These are phyloP conservation scores for Gymnoscopelus braueri DNA, from an alignment of 2,797 vertebrate genomes.

Conservation along the genomic window DNA sequence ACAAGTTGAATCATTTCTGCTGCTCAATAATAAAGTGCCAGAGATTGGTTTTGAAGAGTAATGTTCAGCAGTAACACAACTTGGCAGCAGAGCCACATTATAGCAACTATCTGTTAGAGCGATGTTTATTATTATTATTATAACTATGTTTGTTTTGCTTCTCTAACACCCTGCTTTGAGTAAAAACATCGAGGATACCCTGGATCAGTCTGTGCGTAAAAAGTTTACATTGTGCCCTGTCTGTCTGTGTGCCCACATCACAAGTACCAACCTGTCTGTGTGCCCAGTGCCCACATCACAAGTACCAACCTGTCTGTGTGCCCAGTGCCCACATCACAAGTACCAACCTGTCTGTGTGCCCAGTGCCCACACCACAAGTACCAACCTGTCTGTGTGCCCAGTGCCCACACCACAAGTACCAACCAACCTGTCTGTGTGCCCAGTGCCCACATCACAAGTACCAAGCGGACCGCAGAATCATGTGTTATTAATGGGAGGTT, in stretches of 20 bases:
- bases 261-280: slow-evolving; percentile 28
- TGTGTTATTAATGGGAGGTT: slow-evolving; percentile 46
- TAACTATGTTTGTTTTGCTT: slow-evolving; percentile 31
- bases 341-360: slow-evolving; percentile 21
- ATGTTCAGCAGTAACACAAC: slow-evolving; percentile 65
- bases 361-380: slow-evolving; percentile 31
- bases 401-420: slow-evolving; percentile 33
- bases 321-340: slow-evolving; percentile 32
- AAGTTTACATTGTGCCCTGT: slow-evolving; percentile 31
- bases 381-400: slow-evolving; percentile 26
- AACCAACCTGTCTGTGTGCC: slow-evolving; percentile 26
- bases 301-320: slow-evolving; percentile 25
- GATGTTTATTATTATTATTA: slow-evolving; percentile 15
- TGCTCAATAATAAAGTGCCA: slow-evolving; percentile 86
- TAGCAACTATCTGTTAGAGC: slow-evolving; percentile 48
- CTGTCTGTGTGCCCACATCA: slow-evolving; percentile 40
- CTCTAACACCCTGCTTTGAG: slow-evolving; percentile 18
- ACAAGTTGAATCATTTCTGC: slow-evolving; percentile 50
- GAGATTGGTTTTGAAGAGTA: slow-evolving; percentile 81
- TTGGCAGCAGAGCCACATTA: slow-evolving; percentile 57
- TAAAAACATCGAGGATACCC: slow-evolving; percentile 35
- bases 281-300: slow-evolving; percentile 26
- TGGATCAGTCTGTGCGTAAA: slow-evolving; percentile 30
- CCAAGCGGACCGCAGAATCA: slow-evolving; percentile 46
- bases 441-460: slow-evolving; percentile 31